Evolutionary conservation across 2,797 vertebrate genomes (phyloP), one percentile per base, ranked within the genome.

Genomic region (Clarias fuscus): DNA sequence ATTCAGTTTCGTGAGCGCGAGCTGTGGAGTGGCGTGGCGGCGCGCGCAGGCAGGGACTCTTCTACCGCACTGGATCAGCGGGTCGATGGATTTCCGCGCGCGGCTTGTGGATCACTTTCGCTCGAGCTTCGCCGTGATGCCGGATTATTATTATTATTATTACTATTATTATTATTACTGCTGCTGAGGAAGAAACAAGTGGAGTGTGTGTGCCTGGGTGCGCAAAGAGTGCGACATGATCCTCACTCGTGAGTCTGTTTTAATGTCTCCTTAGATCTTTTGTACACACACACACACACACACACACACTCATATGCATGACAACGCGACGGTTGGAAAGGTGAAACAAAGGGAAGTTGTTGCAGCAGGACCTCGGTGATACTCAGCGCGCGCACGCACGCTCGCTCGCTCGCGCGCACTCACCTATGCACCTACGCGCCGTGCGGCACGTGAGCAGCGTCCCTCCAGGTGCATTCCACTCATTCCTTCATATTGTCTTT

Each of bases 71-170:
- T 24, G 20, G 64, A 48, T 70, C 40, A 18, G 27, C 43, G 53
- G 67, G 72, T 62, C 20, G 13, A 82, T 73, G 68, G 70, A 48
- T 72, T 84, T 61, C 22, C 24, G 33, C 53, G 56, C 43, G 30
- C 18, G 82, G 68, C 30, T n/a, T 62, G 68, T 62, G 82, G 82
- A 62, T 73, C 20, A 62, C 6, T 62, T n/a, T 77, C 53, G 53
- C 3, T 79, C 30, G 62, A 30, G 58, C 67, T 56, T 75, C 27
- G 53, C 37, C 67, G 84, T 87, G 48, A 87, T 89, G 86, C 79
- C 84, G 86, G 88, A 89, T 43, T 89, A 87, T 48, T 48, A 48
- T 48, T 8, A 43, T 1, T 43, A 8, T 5, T 40, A 40, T 40
- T 40, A 40, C 6, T 6, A 40, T 48, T 8, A 43, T 1, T 43